These are phyloP conservation scores for Megatriorchis doriae DNA, from an alignment of 2,113 vertebrate species.

Conservation along the genomic window DNA sequence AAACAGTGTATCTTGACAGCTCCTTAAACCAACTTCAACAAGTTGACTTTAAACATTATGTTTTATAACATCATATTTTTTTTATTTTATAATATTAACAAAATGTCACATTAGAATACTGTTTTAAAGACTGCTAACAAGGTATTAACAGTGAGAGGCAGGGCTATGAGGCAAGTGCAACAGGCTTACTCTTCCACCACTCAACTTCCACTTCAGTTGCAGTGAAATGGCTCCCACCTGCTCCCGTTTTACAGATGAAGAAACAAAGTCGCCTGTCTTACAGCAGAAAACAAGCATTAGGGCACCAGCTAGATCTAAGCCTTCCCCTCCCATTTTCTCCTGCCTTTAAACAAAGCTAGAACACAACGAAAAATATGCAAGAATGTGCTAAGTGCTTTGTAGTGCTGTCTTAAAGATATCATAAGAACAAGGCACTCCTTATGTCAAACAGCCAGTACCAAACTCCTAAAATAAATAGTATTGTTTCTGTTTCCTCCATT, in stretches of 20 bases:
- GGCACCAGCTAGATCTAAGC: not conserved
- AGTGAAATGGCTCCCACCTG: not conserved
- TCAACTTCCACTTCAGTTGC: not conserved
- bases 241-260: not conserved
- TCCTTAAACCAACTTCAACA: not conserved
- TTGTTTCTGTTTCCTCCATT: not conserved
- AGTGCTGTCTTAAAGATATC: not conserved
- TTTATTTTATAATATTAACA: not conserved
- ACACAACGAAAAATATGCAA: not conserved
- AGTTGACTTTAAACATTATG: not conserved
- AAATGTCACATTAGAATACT: not conserved
- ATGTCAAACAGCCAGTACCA: not conserved
- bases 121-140: not conserved
- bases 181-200: not conserved
- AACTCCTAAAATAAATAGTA: not conserved
- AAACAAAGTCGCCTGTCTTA: not conserved
- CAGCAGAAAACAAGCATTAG: not conserved
- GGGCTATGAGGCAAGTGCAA: not conserved
- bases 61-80: not conserved
- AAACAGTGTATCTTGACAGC: not conserved
- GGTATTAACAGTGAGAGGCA: not conserved
- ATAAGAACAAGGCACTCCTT: not conserved
- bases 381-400: not conserved
- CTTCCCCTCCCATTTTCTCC: not conserved
- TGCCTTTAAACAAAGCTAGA: not conserved